A percentile compares a stretch with the other conserved stretches of the same genome.
These are phyloP conservation scores for Zoanthus sansibaricus DNA, from an alignment of 92 coral and sea anemone genomes.

Conservation along the genomic window DNA sequence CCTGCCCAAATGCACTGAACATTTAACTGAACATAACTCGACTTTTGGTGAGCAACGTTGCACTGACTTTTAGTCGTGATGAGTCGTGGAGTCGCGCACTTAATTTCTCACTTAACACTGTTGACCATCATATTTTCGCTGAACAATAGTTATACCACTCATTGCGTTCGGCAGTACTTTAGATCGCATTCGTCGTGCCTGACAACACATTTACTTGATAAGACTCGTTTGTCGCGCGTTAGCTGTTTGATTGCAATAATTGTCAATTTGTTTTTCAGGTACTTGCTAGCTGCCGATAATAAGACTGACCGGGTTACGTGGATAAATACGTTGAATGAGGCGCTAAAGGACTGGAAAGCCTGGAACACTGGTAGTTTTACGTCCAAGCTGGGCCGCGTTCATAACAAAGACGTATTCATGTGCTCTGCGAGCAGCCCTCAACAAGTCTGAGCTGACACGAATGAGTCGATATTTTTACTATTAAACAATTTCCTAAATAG, in stretches of 20 bases:
- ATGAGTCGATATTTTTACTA: not conserved
- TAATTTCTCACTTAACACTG: too few relatives aligned
- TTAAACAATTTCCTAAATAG: not conserved
- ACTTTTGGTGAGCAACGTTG: too few relatives aligned
- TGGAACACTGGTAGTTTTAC: constrained; percentile 65
- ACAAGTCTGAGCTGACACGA: constrained; percentile 21
- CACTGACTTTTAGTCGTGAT: too few relatives aligned
- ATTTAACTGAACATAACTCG: too few relatives aligned
- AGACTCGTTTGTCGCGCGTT: too few relatives aligned
- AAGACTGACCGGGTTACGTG: constrained; percentile 92
- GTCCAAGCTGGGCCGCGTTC: constrained; percentile 68
- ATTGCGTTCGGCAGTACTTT: too few relatives aligned
- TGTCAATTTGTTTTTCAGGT: constrained; percentile 53
- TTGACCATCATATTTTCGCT: too few relatives aligned
- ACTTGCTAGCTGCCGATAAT: constrained; percentile 93
- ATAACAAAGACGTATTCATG: constrained; percentile 68
- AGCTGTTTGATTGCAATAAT: not conserved
- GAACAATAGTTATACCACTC: too few relatives aligned
- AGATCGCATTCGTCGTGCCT: too few relatives aligned
- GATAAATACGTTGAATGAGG: constrained; percentile 91
- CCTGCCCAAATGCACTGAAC: too few relatives aligned
- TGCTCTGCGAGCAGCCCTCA: constrained; percentile 45
- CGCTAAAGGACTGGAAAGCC: constrained; percentile 93
- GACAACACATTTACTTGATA: too few relatives aligned
- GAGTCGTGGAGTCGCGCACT: too few relatives aligned